Base-by-base conservation (phyloP, 2,113 vertebrate genomes). In the Penelope pileata region DNA sequence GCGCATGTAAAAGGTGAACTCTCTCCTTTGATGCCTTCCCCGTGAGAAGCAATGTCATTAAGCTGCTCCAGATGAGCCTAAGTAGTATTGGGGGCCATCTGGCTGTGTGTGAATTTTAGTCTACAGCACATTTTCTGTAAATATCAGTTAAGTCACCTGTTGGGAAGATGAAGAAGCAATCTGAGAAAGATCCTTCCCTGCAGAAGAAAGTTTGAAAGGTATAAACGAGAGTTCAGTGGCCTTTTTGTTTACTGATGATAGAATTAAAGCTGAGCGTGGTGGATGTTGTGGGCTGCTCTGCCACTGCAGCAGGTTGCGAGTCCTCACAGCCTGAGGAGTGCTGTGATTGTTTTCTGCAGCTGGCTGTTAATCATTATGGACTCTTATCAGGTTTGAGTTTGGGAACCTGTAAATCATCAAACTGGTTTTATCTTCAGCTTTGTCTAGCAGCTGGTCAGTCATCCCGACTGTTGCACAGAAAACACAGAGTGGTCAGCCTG, bases 391-490 rank as follows among this genome's bases (percentile, higher is more conserved):
- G 47, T 76, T 62, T 90, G 75, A 36, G 21, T 69, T 93, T 90
- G 68, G 72, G 63, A 93, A 69, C 56, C 77, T 94, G 90, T 97
- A 91, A 96, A 94, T 96, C 75, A 94, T 96, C 89, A 90, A 96
- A 72, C 84, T 1, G 0, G 40, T 16, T 50, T 88, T 96, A 51
- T 90, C 68, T 91, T 85, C 51, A 60, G 60, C 74, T 83, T 42
- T 53, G 32, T 54, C 60, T 91, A 0, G 38, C 42, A 75, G 53
- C 48, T 86, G 68, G 40, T 72, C 70, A 40, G 50, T n/a, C 30
- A 12, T 86, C 30, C n/a, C 19, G 54, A 5, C 53, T 78, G 73
- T 73, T 4, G 0, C 51, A 47, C 22, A 32, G 60, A 36, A 92
- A 40, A 70, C 3, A 8, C 1, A 4, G 19, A n/a, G 29, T 76